Conservation (phyloP, 2,797 vertebrate species). For the Melanotaenia boesemani region DNA sequence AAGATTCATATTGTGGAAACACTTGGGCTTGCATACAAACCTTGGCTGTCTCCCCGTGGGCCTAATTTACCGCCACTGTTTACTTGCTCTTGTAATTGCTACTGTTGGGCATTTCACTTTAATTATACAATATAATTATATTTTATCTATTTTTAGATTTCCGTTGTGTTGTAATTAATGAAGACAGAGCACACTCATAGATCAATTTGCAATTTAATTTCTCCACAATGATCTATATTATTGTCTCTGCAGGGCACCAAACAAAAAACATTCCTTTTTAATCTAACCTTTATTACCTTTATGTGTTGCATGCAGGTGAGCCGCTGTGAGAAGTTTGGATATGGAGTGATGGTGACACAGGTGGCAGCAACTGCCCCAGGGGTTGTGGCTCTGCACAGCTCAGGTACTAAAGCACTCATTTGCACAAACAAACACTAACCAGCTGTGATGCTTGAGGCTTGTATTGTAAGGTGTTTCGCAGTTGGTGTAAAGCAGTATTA, state of each 20-base stretch:
- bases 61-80: conserved; percentile 67
- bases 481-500: neutral
- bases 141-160: conserved; percentile 54
- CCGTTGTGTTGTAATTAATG: conserved; percentile 48
- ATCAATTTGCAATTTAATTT: conserved; percentile 52
- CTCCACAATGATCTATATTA: neutral
- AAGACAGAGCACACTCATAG: conserved; percentile 21
- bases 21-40: conserved; percentile 18
- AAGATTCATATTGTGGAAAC: conserved; percentile 38
- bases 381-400: conserved; percentile 85
- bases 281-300: neutral
- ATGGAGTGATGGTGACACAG: conserved; percentile 91
- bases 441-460: conserved; percentile 13
- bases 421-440: conserved; percentile 25
- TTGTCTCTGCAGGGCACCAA: conserved; percentile 14
- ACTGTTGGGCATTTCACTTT: conserved; percentile 45
- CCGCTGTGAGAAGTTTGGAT: conserved; percentile 90
- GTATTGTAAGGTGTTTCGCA: conserved; percentile 4
- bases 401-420: conserved; percentile 81
- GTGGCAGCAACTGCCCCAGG: conserved; percentile 90
- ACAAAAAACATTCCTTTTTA: neutral
- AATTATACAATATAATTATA: conserved; percentile 58
- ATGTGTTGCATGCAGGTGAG: conserved; percentile 81
- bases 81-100: conserved; percentile 52
- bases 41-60: conserved; percentile 29